phyloP scores from a whole-genome alignment of 2,888 invertebrate genomes.

The Dynastes maya region DNA sequence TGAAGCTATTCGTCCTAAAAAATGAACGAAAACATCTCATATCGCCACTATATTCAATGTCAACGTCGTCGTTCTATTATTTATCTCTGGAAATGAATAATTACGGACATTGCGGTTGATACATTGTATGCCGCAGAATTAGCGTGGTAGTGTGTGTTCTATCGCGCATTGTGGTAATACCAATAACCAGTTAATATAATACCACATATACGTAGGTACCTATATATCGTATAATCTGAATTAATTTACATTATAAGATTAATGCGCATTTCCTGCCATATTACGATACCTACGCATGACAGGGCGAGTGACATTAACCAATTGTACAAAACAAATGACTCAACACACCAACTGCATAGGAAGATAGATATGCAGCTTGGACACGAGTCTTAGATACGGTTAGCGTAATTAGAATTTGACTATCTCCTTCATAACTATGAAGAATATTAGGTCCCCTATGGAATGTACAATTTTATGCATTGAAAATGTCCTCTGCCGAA shows the following conservation, averaged over 20 bases:
- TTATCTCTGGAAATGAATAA: not conserved
- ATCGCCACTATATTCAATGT: not conserved
- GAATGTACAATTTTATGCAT: no score
- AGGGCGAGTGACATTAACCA: conserved; percentile 32
- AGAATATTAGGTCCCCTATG: not conserved
- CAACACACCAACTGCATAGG: conserved; percentile 1
- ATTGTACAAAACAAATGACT: conserved; percentile 31
- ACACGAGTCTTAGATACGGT: not conserved
- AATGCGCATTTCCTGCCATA: conserved; percentile 39
- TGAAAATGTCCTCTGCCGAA: no score
- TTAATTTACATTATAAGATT: conserved; percentile 41
- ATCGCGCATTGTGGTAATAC: conserved; percentile 24
- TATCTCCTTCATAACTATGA: not conserved
- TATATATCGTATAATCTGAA: conserved; percentile 29
- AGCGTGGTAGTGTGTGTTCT: conserved; percentile 9
- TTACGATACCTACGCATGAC: conserved; percentile 36
- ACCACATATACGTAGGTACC: conserved; percentile 10
- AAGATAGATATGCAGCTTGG: not conserved
- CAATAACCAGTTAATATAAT: conserved; percentile 37
- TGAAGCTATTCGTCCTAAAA: not conserved
- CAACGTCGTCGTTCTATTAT: not conserved
- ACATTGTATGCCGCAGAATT: conserved; percentile 9
- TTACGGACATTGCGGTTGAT: not conserved
- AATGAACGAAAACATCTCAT: not conserved
- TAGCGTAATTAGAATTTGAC: no score